Conservation (phyloP, 2,113 vertebrate genomes). For the Sisor rabdophorus region DNA sequence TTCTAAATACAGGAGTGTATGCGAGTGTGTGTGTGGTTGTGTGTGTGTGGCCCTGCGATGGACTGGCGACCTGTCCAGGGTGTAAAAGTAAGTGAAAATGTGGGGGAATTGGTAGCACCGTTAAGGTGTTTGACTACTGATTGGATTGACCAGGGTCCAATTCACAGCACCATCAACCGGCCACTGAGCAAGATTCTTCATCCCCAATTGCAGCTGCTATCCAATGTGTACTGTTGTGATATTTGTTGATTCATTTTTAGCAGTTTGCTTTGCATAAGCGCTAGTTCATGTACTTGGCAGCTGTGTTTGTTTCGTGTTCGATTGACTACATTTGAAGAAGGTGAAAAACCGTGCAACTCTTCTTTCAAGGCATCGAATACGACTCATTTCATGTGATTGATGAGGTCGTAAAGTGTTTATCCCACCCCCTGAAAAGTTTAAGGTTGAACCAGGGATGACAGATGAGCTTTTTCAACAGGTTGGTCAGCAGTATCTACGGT, state of each 20-base stretch:
- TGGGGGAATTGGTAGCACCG: too few species aligned
- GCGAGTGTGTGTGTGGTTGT: too few species aligned
- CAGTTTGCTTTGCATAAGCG: neutral
- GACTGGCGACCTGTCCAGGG: too few species aligned
- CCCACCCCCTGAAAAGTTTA: slow-evolving; percentile 14
- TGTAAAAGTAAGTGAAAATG: too few species aligned
- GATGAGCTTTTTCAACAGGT: slow-evolving; percentile 47
- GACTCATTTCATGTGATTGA: slow-evolving; percentile 27
- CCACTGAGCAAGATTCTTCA: too few species aligned
- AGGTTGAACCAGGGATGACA: slow-evolving; percentile 38
- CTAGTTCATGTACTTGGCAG: neutral
- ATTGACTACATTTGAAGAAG: neutral
- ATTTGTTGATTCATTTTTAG: neutral
- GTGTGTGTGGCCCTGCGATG: too few species aligned
- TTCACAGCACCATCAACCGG: too few species aligned
- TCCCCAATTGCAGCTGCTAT: neutral
- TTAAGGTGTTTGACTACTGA: too few species aligned
- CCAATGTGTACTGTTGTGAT: neutral
- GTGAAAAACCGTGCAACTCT: neutral
- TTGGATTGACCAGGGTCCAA: too few species aligned
- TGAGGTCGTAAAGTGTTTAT: slow-evolving; percentile 29
- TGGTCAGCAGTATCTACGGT: slow-evolving; percentile 36
- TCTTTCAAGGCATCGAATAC: neutral
- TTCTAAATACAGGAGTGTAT: too few species aligned
- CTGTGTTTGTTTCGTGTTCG: too few species aligned